These are phyloP conservation scores for Pyrocephalus nanus DNA, from an alignment of 2,797 vertebrate genomes.

Conservation along the genomic window DNA sequence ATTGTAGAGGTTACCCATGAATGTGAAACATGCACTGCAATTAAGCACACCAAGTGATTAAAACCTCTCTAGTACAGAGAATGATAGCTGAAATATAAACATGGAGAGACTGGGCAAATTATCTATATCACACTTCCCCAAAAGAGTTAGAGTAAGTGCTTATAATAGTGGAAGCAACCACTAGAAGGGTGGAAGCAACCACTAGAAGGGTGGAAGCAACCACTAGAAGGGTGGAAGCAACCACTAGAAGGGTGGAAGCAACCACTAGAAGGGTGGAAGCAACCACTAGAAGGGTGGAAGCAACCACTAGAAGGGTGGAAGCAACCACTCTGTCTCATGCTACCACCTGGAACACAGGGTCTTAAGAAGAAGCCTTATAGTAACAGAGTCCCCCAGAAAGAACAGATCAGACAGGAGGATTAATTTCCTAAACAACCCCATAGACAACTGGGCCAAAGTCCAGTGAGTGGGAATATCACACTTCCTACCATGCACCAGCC, in stretches of 20 bases:
- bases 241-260: neutral
- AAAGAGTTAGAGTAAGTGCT: neutral
- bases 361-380: neutral
- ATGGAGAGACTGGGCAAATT: neutral
- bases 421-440: neutral
- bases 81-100: neutral
- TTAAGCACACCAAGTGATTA: neutral
- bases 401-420: neutral
- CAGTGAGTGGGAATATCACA: neutral
- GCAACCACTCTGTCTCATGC: neutral
- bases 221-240: neutral
- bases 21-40: neutral
- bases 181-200: neutral
- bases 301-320: neutral
- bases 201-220: neutral
- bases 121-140: neutral
- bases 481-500: neutral
- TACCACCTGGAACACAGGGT: neutral
- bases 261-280: neutral
- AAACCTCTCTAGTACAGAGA: neutral
- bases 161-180: neutral
- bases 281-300: neutral
- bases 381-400: neutral
- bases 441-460: neutral
- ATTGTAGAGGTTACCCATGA: neutral